A percentile compares a stretch with the other conserved stretches of the same genome.
Conservation (phyloP, 2,113 vertebrate genomes). For the Picathartes gymnocephalus region DNA sequence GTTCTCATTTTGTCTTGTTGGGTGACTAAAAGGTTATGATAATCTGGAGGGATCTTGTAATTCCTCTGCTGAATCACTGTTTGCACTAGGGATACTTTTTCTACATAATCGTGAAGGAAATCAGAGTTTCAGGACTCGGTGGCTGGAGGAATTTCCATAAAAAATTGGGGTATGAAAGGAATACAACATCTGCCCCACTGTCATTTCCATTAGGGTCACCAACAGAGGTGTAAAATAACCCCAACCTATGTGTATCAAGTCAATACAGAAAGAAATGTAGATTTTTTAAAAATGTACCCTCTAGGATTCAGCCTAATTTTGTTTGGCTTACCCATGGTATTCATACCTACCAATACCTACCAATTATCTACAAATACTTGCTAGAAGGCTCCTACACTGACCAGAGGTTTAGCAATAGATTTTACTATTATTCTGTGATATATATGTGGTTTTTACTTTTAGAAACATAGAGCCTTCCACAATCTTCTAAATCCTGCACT, state of each 20-base stretch:
- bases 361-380: not conserved
- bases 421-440: not conserved
- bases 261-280: not conserved
- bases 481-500: not conserved
- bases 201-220: not conserved
- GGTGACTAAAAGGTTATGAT: not conserved
- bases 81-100: not conserved
- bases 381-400: not conserved
- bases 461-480: not conserved
- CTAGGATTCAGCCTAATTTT: not conserved
- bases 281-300: not conserved
- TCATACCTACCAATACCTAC: not conserved
- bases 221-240: not conserved
- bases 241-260: not conserved
- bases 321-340: not conserved
- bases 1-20: slow-evolving; percentile 5
- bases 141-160: not conserved
- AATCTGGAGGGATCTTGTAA: not conserved
- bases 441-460: not conserved
- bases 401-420: not conserved
- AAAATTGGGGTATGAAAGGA: not conserved
- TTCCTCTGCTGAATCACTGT: not conserved
- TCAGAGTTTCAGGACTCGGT: not conserved
- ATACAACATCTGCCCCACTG: not conserved
- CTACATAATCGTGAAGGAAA: not conserved